Evolutionary conservation across 2,797 vertebrate species (phyloP), one percentile per base, ranked within the genome.

Genomic region (Lithobates pipiens): DNA sequence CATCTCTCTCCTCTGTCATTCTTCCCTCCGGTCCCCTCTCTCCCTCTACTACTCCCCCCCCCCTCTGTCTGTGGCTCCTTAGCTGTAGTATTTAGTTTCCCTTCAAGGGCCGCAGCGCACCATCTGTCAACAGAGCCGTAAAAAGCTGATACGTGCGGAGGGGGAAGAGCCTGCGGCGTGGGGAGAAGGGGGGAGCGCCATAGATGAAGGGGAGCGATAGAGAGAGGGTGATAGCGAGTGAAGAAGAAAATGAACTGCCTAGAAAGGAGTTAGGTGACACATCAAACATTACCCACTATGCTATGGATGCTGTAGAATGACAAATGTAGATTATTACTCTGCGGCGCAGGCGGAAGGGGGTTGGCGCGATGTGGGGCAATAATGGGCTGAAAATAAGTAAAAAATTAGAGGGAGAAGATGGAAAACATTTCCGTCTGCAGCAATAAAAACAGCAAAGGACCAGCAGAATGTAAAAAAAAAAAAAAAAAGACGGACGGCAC

Each of bases 31-130:
- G 21, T 70, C 11, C 8, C 44, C 50, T 36, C 15, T 73, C 76
- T 42, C 65, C 46, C 32, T n/a, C 5, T 5, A 27, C 21, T n/a
- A 10, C 63, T 25, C 34, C 61, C 42, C 42, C 27, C 42, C 67
- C 42, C 42, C 27, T 27, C 67, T 57, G 68, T 86, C 85, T 72
- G 75, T 83, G 68, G 85, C 85, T 86, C 85, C 85, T 86, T 86
- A 86, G 80, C 79, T 78, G 80, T 86, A 86, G 85, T 86, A 88
- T 84, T 88, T 88, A 80, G 86, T 84, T 71, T 81, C 72, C 86
- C 86, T 84, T 84, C 82, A 86, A 86, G 85, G 80, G 80, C 80
- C 69, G 80, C 85, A 86, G 80, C 76, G 85, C 85, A 86, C 85
- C 85, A 86, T 86, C 85, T 86, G 85, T 86, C 85, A 86, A 83